phyloP scores from a whole-genome alignment of 64 coral and sea anemone genomes.

The Stylophora pistillata region DNA sequence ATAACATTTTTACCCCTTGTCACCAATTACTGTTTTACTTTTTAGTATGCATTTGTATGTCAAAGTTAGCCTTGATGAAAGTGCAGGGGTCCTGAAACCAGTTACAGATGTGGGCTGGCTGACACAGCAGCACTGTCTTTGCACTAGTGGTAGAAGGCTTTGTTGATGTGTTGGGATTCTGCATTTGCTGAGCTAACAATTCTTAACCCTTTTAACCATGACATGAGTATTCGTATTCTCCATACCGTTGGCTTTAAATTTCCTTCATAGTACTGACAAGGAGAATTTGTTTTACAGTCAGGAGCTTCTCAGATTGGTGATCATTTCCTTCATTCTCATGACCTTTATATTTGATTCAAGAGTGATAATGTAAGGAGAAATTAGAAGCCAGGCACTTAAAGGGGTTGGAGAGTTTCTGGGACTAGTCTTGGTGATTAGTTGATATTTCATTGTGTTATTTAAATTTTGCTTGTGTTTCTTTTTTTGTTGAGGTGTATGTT shows the following conservation, averaged over 20 bases:
- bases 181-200: slow-evolving; percentile 50
- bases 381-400: no score
- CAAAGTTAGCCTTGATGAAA: slow-evolving; percentile 68
- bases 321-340: no score
- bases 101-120: slow-evolving; percentile 58
- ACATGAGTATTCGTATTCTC: not conserved
- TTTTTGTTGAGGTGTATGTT: not conserved
- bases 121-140: slow-evolving; percentile 54
- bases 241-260: no score
- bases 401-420: no score
- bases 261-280: no score
- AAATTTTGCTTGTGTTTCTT: not conserved
- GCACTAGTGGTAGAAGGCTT: slow-evolving; percentile 57
- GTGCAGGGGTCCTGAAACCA: slow-evolving; percentile 88
- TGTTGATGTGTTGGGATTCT: slow-evolving; percentile 59
- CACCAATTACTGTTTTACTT: no score
- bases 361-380: no score
- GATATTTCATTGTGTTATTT: not conserved
- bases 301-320: no score
- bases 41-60: not conserved
- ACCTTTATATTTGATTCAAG: no score
- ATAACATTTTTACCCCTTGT: no score
- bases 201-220: not conserved
- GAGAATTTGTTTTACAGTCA: no score
- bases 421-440: no score